Percentiles rank a stretch among this genome's conserved stretches.
phyloP scores from a whole-genome alignment of 2,113 vertebrate genomes.

The Paramisgurnus dabryanus region DNA sequence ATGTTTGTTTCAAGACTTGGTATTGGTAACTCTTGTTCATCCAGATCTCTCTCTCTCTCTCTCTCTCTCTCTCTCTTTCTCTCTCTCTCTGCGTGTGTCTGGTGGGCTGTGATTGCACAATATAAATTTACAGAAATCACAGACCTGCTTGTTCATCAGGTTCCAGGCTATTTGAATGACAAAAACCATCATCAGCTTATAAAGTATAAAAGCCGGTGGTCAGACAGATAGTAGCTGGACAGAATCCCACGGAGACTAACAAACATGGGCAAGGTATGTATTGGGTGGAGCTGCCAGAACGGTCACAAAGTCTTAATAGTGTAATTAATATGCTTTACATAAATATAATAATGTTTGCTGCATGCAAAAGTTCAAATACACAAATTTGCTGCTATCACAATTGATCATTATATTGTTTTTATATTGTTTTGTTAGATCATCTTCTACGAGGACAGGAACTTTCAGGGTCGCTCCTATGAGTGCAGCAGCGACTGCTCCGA shows the following conservation, averaged over 20 bases:
- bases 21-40: too few relatives aligned
- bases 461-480: conserved; percentile 57
- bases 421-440: conserved; percentile 56
- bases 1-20: too few relatives aligned
- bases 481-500: conserved; percentile 63
- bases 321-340: neutral
- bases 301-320: neutral
- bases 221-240: conserved; percentile 65
- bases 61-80: neutral
- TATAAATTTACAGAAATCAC: conserved; percentile 65
- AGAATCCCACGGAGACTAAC: conserved; percentile 66
- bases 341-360: neutral
- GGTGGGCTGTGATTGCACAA: conserved; percentile 52
- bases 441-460: conserved; percentile 62
- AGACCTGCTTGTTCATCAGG: conserved; percentile 74
- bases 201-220: conserved; percentile 70
- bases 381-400: neutral
- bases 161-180: conserved; percentile 71
- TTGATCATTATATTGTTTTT: conserved; percentile 20
- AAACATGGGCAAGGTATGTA: conserved; percentile 71
- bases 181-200: conserved; percentile 64
- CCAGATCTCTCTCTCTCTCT: neutral
- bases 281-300: conserved; percentile 6
- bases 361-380: neutral
- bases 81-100: conserved; percentile 4